Evolutionary conservation across 2,888 invertebrate genomes (phyloP), one percentile per base, ranked within the genome.

Genomic region (Drosophila recens): DNA sequence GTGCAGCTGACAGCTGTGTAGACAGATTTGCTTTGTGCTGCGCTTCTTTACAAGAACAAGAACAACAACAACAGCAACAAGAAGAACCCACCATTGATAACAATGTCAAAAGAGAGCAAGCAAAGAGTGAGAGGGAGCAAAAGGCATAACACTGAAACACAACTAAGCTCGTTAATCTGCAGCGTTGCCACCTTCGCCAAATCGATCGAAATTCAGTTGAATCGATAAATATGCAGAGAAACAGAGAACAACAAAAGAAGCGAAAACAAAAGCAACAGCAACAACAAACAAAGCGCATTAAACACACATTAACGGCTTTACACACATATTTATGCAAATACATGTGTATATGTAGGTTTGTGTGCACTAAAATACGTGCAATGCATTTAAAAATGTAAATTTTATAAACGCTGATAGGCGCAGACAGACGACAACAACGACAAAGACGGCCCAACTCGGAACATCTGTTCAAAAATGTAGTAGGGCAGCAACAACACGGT

Each of bases 1-100:
- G 65, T 69, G 79, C 86, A 87, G 88, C 88, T 85, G 87, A 75
- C 83, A 83, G 86, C 88, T 83, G 83, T 86, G 83, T 67, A 56
- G 68, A 76, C 69, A 63, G 46, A 76, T 82, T 79, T 76, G 72
- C 86, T 82, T 82, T 82, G 80, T 80, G 77, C 51, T 69, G 65
- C 57, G 70, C 67, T 82, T 79, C 72, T 61, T 64, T 66, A 64
- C 51, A 69, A 34, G 33, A 68, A 72, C 65, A 64, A 52, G 20
- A 54, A 30, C 17, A 23, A 40, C 17, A 23, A 40, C 30, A 59
- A 42, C 10, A 61, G 36, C 17, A 17, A 17, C 30, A 59, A 42
- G 9, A 61, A 70, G 61, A 59, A 51, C 11, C 67, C 51, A 33
- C 61, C 65, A 80, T 73, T 87, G 88, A 83, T 86, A 83, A 85